Percentiles rank a stretch among this genome's conserved stretches.
phyloP scores from a whole-genome alignment of 2,888 invertebrate genomes.

The Pseudococcus viburni region DNA sequence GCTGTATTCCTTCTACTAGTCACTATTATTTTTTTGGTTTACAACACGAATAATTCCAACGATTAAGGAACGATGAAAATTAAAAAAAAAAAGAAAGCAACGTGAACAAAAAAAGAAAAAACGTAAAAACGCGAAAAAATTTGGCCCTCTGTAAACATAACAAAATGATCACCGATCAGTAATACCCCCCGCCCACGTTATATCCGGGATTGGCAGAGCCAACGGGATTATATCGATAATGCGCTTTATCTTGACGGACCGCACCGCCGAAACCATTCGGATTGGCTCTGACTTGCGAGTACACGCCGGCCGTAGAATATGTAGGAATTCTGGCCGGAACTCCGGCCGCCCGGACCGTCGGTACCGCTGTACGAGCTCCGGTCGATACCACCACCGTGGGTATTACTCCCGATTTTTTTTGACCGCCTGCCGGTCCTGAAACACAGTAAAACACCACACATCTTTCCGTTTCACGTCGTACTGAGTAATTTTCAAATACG shows the following conservation, averaged over 20 bases:
- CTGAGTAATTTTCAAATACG: conserved; percentile 3
- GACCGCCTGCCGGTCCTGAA: conserved; percentile 50
- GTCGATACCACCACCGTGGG: conserved; percentile 56
- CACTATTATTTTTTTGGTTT: conserved; percentile 10
- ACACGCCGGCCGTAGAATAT: conserved; percentile 56
- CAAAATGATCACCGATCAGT: conserved; percentile 25
- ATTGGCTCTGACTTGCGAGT: conserved; percentile 60
- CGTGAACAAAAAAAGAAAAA: not conserved
- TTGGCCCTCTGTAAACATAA: conserved; percentile 9
- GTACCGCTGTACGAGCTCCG: conserved; percentile 55
- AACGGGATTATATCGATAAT: conserved; percentile 68
- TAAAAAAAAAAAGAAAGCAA: not conserved
- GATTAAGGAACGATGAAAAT: not conserved
- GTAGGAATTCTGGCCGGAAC: conserved; percentile 64
- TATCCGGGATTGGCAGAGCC: conserved; percentile 66
- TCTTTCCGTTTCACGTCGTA: conserved; percentile 63
- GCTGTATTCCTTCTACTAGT: conserved; percentile 13
- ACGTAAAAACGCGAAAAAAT: conserved; percentile 8
- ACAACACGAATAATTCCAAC: conserved; percentile 24
- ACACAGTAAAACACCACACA: conserved; percentile 65
- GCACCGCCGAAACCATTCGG: conserved; percentile 67
- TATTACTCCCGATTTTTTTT: conserved; percentile 54
- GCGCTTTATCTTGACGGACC: conserved; percentile 68
- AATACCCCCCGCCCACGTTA: conserved; percentile 68
- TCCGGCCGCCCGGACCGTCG: conserved; percentile 61